A percentile compares a stretch with the other conserved stretches of the same genome.
phyloP scores from a whole-genome alignment of 2,888 invertebrate species.

The Chymomyza procnemis region DNA sequence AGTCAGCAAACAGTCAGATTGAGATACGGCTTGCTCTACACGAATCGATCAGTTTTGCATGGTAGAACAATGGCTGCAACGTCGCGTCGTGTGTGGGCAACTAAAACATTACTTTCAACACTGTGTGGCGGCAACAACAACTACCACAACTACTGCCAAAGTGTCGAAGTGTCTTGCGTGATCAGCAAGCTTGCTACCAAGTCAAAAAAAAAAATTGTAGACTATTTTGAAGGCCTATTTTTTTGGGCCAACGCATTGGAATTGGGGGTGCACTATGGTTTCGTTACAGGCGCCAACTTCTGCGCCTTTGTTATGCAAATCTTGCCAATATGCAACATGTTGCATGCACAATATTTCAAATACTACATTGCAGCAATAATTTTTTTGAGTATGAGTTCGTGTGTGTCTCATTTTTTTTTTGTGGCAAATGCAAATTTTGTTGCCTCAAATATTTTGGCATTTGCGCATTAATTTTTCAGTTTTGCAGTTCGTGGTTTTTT shows the following conservation, averaged over 20 bases:
- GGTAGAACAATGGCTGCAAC: background rate
- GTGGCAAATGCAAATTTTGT: slow-evolving; percentile 39
- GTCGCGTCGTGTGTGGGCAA: background rate
- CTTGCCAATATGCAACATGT: slow-evolving; percentile 1
- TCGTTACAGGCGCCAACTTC: slow-evolving; percentile 55
- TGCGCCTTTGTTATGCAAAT: slow-evolving; percentile 70
- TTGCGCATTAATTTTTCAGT: slow-evolving; percentile 68
- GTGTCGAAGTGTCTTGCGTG: background rate
- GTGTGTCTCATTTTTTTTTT: slow-evolving; percentile 16
- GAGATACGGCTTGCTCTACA: slow-evolving; percentile 28
- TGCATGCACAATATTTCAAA: slow-evolving; percentile 18
- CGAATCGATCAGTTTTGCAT: slow-evolving; percentile 58
- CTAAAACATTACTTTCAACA: slow-evolving; percentile 30
- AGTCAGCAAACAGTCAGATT: background rate
- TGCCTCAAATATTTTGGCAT: slow-evolving; percentile 68
- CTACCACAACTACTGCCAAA: background rate
- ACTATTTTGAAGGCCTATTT: background rate
- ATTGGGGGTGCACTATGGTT: background rate
- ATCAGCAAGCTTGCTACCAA: background rate
- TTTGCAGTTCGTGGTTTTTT: slow-evolving; percentile 27
- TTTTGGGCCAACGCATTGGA: background rate
- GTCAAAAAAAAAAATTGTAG: background rate
- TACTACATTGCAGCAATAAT: slow-evolving; percentile 34
- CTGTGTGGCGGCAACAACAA: slow-evolving; percentile 7
- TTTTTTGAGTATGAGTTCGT: slow-evolving; percentile 19